These are phyloP conservation scores for Potamarius usumacintae DNA, from an alignment of 2,113 vertebrate species.

Conservation along the genomic window DNA sequence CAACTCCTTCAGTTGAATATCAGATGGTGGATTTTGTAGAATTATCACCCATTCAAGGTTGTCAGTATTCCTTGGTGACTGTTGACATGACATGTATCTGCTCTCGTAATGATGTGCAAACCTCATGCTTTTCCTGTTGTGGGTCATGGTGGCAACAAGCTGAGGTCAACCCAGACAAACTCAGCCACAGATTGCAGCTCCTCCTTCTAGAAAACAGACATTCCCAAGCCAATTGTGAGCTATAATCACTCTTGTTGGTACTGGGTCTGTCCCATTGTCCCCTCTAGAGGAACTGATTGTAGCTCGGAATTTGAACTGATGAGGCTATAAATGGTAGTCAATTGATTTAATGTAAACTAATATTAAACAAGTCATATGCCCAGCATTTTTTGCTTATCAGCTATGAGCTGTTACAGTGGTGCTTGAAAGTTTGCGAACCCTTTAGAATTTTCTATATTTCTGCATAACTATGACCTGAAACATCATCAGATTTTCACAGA, in stretches of 20 bases:
- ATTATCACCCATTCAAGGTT: too few species aligned
- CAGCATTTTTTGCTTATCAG: neutral
- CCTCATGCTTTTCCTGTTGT: neutral
- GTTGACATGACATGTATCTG: too few species aligned
- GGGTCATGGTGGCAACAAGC: neutral
- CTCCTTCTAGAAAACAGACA: neutral
- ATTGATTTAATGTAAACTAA: too few species aligned
- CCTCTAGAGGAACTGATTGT: neutral
- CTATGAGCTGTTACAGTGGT: neutral
- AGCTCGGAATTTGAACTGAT: neutral
- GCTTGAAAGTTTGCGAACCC: too few species aligned
- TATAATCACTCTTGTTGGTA: neutral
- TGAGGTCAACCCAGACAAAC: neutral
- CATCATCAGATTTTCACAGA: too few species aligned
- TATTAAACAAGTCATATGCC: neutral
- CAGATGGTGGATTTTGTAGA: too few species aligned
- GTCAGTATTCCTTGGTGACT: too few species aligned
- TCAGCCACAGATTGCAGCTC: neutral
- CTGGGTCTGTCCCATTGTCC: neutral
- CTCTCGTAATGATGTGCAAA: too few species aligned
- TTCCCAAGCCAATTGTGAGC: neutral
- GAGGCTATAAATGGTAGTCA: too few species aligned
- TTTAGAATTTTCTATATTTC: too few species aligned
- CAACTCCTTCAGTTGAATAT: too few species aligned
- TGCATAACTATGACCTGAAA: too few species aligned